A percentile compares a stretch with the other conserved stretches of the same genome.
phyloP scores from a whole-genome alignment of 2,888 invertebrate genomes.

The Hypsopygia costalis region DNA sequence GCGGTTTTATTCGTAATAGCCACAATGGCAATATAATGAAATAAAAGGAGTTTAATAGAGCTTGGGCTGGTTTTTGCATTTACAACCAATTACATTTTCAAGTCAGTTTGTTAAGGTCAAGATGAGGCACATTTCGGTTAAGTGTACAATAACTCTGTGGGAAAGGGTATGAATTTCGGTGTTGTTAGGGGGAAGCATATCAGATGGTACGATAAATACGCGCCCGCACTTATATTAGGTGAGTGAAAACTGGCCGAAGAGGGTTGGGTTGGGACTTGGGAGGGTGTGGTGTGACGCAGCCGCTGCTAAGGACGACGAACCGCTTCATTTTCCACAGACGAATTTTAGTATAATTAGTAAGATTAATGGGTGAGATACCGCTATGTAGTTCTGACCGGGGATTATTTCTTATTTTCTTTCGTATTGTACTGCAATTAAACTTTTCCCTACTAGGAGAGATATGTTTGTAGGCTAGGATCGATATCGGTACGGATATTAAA shows the following conservation, averaged over 20 bases:
- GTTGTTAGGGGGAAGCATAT: constrained; percentile 19
- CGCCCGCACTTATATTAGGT: constrained; percentile 28
- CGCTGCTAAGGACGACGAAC: constrained; percentile 4
- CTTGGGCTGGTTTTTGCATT: constrained; percentile 1
- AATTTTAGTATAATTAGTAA: constrained; percentile 40
- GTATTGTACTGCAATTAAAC: too few species aligned
- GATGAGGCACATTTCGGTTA: not conserved
- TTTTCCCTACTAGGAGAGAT: too few species aligned
- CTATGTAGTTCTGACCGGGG: not conserved
- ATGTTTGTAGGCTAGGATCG: too few species aligned
- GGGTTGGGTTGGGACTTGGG: constrained; percentile 7
- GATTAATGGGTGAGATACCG: constrained; percentile 33
- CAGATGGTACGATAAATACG: constrained; percentile 24
- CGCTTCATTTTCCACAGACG: constrained; percentile 31
- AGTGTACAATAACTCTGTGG: constrained; percentile 1
- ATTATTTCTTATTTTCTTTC: not conserved
- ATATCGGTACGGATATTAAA: too few species aligned
- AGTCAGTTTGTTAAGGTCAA: constrained; percentile 1
- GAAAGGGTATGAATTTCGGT: constrained; percentile 16
- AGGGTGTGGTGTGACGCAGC: constrained; percentile 10
- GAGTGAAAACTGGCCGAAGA: constrained; percentile 27
- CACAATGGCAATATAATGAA: too few species aligned
- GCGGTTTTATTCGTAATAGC: too few species aligned
- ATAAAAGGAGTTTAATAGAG: not conserved
- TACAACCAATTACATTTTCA: constrained; percentile 6